Conservation (phyloP, 2,113 vertebrate genomes). For the Dissostichus mawsoni region DNA sequence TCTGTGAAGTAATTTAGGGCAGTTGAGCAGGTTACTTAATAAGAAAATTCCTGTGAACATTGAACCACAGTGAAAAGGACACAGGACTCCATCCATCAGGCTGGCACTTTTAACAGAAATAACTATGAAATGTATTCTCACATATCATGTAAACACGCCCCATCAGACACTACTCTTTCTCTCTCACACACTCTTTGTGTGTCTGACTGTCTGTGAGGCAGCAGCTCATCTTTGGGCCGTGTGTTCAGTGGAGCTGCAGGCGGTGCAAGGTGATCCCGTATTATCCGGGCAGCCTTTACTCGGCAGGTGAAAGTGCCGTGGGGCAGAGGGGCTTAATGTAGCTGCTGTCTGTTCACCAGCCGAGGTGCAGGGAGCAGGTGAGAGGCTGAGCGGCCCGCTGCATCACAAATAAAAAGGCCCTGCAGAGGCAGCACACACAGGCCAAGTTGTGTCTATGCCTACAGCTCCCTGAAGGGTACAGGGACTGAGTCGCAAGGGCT, state of each 20-base stretch:
- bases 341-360: slow-evolving; percentile 31
- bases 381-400: slow-evolving; percentile 17
- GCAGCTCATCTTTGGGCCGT: slow-evolving; percentile 46
- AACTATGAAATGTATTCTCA: slow-evolving; percentile 40
- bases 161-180: background rate
- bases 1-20: slow-evolving; percentile 75
- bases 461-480: slow-evolving; percentile 14
- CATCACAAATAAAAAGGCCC: slow-evolving; percentile 40
- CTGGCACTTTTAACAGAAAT: slow-evolving; percentile 45
- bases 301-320: slow-evolving; percentile 72
- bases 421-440: slow-evolving; percentile 25
- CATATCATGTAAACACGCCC: slow-evolving; percentile 22
- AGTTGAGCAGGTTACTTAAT: slow-evolving; percentile 73
- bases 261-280: slow-evolving; percentile 73
- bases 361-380: slow-evolving; percentile 15
- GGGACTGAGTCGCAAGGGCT: slow-evolving; percentile 1
- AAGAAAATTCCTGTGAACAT: slow-evolving; percentile 74
- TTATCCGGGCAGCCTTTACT: slow-evolving; percentile 60
- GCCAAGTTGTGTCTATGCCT: slow-evolving; percentile 45
- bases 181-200: background rate
- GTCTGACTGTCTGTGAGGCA: slow-evolving; percentile 11
- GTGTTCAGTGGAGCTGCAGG: slow-evolving; percentile 54
- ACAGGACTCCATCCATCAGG: slow-evolving; percentile 53
- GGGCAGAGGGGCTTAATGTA: slow-evolving; percentile 55
- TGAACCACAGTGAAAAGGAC: slow-evolving; percentile 53